Evolutionary conservation across 2,888 invertebrate genomes (phyloP), one percentile per base, ranked within the genome.

Genomic region (Mystacides longicornis): DNA sequence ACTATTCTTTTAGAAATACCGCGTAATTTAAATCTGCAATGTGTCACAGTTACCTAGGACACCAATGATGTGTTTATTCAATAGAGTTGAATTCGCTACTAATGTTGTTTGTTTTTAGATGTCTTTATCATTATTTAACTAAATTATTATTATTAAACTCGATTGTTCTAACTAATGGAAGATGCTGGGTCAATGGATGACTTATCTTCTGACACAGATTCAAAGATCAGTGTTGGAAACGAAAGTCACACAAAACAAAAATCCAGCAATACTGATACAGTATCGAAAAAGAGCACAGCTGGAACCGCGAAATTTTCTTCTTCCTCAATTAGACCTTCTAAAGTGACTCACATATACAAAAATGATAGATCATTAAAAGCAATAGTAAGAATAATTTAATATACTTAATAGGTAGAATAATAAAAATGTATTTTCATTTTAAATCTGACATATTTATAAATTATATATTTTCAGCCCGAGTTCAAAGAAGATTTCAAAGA

Each of bases 281-380:
- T 16, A 7, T 37, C 37, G 3, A 37, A 37, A 16, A 37, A 37
- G 16, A 37, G 37, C 16, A 14, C 7, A 14, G 14, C 37, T 3
- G 14, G 37, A 3, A 37, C 14, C 16, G 4, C 37, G 3, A 37
- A 37, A 37, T 27, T 11, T 27, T 48, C 53, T 21, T 22, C 37
- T 9, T 37, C 47, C 7, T 48, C 31, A 48, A 7, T 54, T 3
- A 42, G 43, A 49, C 54, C 54, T 9, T 23, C 49, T 2, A 57
- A 57, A 46, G 16, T 50, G 5, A 71, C 73, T 5, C 75, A 77
- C 64, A 65, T 83, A 50, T 80, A 80, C 66, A 73, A 81, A 72
- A 80, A 83, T 62, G 80, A 81, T 58, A 81, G 79, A 69, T 71
- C 69, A 59, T 70, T 84, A 4, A 69, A 69, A 42, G 71, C 72